A percentile compares a stretch with the other conserved stretches of the same genome.
These are phyloP conservation scores for Scaptodrosophila latifasciaeformis DNA, from an alignment of 2,888 invertebrate genomes.

Conservation along the genomic window DNA sequence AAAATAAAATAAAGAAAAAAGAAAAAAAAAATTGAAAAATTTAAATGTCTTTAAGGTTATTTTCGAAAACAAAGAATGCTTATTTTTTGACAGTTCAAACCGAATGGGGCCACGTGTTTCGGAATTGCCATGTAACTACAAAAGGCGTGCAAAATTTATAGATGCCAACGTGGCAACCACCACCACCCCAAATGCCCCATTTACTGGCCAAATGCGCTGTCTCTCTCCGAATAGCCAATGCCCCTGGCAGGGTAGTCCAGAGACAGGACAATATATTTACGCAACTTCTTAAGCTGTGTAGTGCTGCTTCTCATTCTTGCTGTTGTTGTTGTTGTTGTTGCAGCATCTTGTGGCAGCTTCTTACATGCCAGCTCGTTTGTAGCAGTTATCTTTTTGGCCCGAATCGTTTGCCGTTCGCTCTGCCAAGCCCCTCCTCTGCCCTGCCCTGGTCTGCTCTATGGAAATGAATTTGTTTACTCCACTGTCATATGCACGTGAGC, in stretches of 20 bases:
- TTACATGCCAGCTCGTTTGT: constrained; percentile 59
- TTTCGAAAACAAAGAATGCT: too few relatives aligned
- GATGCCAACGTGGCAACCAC: constrained; percentile 58
- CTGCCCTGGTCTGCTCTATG: constrained; percentile 45
- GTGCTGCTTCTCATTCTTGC: constrained; percentile 33
- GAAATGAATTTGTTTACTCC: constrained; percentile 67
- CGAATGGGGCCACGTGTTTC: constrained; percentile 17
- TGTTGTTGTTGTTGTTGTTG: constrained; percentile 27
- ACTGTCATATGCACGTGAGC: constrained; percentile 65
- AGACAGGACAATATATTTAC: constrained; percentile 67
- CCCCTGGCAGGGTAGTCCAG: constrained; percentile 1
- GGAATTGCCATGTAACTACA: constrained; percentile 34
- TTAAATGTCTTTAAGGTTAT: too few relatives aligned
- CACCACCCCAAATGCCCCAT: constrained; percentile 29
- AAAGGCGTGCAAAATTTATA: constrained; percentile 68
- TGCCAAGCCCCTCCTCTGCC: neutral
- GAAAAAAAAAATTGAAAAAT: too few relatives aligned
- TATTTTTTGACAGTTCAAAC: too few relatives aligned
- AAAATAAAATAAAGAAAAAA: constrained; percentile 4
- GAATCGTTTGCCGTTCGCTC: constrained; percentile 4
- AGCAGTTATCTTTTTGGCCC: constrained; percentile 57
- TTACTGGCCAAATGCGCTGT: constrained; percentile 6
- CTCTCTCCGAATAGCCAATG: neutral
- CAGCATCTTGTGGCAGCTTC: constrained; percentile 51
- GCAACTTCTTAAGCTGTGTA: constrained; percentile 61